Conservation (phyloP, 2,797 vertebrate genomes). For the Valencia hispanica region DNA sequence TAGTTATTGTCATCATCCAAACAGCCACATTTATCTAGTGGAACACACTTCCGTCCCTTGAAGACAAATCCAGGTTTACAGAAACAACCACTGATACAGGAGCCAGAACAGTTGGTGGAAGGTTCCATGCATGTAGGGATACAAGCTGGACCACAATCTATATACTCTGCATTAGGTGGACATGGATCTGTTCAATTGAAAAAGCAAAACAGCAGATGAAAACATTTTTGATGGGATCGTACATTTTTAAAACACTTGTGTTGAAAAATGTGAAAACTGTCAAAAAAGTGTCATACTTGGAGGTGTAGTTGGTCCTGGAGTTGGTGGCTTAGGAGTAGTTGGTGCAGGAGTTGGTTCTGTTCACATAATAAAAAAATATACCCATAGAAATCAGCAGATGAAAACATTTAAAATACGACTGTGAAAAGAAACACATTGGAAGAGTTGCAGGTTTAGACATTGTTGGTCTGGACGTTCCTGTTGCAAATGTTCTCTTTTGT, state of each 20-base stretch:
- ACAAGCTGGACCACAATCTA: slow-evolving; percentile 81
- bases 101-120: slow-evolving; percentile 75
- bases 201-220: slow-evolving; percentile 3
- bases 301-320: too few relatives aligned
- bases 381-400: too few relatives aligned
- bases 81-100: slow-evolving; percentile 80
- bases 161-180: slow-evolving; percentile 76
- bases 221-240: neutral
- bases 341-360: neutral
- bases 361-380: too few relatives aligned
- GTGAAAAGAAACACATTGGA: neutral
- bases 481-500: neutral
- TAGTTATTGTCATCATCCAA: slow-evolving; percentile 77
- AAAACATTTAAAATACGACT: too few relatives aligned
- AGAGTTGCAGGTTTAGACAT: neutral
- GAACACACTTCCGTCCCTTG: slow-evolving; percentile 73
- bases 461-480: neutral
- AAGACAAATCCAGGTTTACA: slow-evolving; percentile 85
- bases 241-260: too few relatives aligned
- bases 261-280: too few relatives aligned
- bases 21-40: slow-evolving; percentile 78
- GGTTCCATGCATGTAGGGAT: slow-evolving; percentile 78
- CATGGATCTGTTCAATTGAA: slow-evolving; percentile 72
- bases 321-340: slow-evolving; percentile 11
- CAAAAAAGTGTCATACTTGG: slow-evolving; percentile 28